Evolutionary conservation across 1,140 invertebrate genomes (phyloP).

Genomic region (Oscheius sp.): DNA sequence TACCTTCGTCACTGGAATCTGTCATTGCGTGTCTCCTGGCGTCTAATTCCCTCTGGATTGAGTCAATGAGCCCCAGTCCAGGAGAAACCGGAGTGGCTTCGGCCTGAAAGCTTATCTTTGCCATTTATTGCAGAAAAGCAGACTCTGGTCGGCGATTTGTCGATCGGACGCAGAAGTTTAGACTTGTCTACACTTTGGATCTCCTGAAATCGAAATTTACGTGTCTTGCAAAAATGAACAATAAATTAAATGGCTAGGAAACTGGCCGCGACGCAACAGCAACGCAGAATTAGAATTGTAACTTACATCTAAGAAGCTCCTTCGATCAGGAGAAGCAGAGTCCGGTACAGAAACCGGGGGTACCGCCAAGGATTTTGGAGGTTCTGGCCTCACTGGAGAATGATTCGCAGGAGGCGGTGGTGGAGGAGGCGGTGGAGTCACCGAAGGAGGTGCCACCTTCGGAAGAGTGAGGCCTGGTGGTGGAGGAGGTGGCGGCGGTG

Average conservation of each 20-base stretch:
- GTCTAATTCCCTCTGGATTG: constrained; percentile 1
- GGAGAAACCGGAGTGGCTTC: background rate
- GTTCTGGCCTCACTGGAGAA: background rate
- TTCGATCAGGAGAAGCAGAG: background rate
- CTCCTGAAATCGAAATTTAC: background rate
- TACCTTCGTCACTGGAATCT: background rate
- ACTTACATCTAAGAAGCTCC: background rate
- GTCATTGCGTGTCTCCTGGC: background rate
- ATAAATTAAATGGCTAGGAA: too few species aligned
- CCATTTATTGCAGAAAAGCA: background rate
- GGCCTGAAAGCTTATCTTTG: background rate
- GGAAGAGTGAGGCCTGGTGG: background rate
- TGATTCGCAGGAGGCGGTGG: background rate
- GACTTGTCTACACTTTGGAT: background rate
- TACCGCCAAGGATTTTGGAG: background rate
- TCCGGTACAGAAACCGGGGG: background rate
- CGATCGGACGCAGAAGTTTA: background rate
- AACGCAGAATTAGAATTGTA: too few species aligned
- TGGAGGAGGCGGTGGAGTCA: background rate
- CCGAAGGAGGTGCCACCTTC: background rate
- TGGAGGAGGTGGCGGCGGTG: background rate
- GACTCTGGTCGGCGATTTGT: background rate
- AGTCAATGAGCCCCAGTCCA: background rate
- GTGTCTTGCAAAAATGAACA: too few species aligned
- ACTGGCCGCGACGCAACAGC: too few species aligned